A percentile compares a stretch with the other conserved stretches of the same genome.
These are phyloP conservation scores for Cynaeus angustus DNA, from an alignment of 2,888 invertebrate species.

Conservation along the genomic window DNA sequence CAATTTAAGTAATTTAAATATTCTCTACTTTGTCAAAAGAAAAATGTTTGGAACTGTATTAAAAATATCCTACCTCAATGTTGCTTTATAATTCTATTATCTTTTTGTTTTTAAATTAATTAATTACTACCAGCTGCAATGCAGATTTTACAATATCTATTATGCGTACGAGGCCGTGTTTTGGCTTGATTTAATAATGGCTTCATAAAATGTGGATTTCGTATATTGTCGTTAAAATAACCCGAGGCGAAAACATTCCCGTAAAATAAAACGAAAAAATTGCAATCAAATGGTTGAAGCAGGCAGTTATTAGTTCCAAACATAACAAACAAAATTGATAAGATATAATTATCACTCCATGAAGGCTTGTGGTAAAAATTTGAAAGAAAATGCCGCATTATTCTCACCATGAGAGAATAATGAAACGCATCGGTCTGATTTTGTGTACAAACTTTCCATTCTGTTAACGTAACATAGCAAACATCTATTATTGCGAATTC, in stretches of 20 bases:
- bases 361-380: not conserved
- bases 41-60: not conserved
- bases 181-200: too few species aligned
- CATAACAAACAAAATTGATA: too few species aligned
- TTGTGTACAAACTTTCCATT: constrained; percentile 29
- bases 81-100: too few species aligned
- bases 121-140: too few species aligned
- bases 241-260: too few species aligned
- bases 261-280: too few species aligned
- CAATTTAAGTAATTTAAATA: constrained; percentile 7
- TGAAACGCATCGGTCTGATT: constrained; percentile 20
- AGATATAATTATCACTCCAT: too few species aligned
- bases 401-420: constrained; percentile 35
- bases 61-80: not conserved
- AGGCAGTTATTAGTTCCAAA: too few species aligned
- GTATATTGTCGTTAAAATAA: constrained; percentile 3
- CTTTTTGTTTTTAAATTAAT: too few species aligned
- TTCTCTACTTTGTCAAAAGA: not conserved
- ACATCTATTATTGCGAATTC: constrained; percentile 48
- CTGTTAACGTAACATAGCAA: constrained; percentile 34
- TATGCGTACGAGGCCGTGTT: too few species aligned
- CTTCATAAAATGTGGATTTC: constrained; percentile 3
- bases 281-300: too few species aligned
- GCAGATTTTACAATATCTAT: too few species aligned
- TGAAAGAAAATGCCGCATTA: constrained; percentile 14